A percentile compares a stretch with the other conserved stretches of the same genome.
These are phyloP conservation scores for Philonicus albiceps DNA, from an alignment of 2,888 invertebrate species.

Conservation along the genomic window DNA sequence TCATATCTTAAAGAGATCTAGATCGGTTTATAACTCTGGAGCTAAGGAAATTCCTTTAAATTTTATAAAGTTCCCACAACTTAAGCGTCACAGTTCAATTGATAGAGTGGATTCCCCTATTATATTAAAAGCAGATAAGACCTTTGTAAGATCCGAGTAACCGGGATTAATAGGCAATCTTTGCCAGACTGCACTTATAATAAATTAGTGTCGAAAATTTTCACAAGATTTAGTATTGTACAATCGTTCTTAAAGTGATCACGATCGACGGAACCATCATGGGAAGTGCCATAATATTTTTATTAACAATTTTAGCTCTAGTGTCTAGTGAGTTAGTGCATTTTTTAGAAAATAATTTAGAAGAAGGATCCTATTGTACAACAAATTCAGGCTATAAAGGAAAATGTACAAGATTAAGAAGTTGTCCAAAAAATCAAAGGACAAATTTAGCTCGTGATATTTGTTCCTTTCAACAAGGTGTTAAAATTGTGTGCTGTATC, in stretches of 20 bases:
- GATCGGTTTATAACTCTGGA: not conserved
- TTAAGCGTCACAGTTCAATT: not conserved
- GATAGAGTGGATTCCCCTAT: not conserved
- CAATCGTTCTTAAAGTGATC: not conserved
- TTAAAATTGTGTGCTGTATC: constrained; percentile 21
- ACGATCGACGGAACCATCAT: not conserved
- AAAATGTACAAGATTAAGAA: not conserved
- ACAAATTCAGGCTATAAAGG: not conserved
- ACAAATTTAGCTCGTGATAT: not conserved
- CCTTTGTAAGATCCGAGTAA: not conserved
- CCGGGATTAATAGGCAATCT: not conserved
- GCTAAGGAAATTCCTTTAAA: not conserved
- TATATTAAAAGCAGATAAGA: not conserved
- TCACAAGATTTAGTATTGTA: not conserved
- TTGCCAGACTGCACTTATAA: not conserved
- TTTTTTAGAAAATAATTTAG: not conserved
- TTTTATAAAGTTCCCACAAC: not conserved
- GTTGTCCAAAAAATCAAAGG: not conserved
- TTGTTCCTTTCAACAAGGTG: not conserved
- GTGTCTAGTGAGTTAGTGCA: not conserved
- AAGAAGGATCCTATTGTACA: not conserved
- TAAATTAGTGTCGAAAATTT: not conserved
- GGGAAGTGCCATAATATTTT: not conserved
- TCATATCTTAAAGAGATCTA: not conserved
- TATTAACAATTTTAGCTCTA: not conserved